Percentiles rank a stretch among this genome's conserved stretches.
phyloP scores from a whole-genome alignment of 2,797 vertebrate genomes.

The Sebastes jordani region DNA sequence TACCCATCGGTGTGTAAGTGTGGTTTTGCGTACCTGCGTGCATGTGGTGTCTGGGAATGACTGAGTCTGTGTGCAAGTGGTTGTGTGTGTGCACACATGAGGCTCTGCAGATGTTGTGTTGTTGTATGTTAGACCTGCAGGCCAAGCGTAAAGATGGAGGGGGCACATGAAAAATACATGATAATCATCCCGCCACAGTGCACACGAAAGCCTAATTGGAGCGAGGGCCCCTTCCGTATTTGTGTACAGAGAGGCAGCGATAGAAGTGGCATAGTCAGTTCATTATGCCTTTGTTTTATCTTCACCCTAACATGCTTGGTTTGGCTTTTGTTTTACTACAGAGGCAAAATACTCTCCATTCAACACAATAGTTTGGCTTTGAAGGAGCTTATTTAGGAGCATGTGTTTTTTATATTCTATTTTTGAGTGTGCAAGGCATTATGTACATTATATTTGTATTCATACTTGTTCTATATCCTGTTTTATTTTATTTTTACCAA shows the following conservation, averaged over 20 bases:
- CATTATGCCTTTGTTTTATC: slow-evolving; percentile 62
- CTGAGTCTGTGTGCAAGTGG: slow-evolving; percentile 7
- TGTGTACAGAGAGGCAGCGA: slow-evolving; percentile 40
- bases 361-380: background rate
- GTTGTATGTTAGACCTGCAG: slow-evolving; percentile 72
- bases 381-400: background rate
- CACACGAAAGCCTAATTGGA: slow-evolving; percentile 70
- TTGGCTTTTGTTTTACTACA: slow-evolving; percentile 26
- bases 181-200: slow-evolving; percentile 74
- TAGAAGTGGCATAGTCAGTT: slow-evolving; percentile 42
- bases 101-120: slow-evolving; percentile 52
- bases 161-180: slow-evolving; percentile 81
- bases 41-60: slow-evolving; percentile 9
- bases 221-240: slow-evolving; percentile 47
- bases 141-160: slow-evolving; percentile 67
- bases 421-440: background rate
- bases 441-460: background rate
- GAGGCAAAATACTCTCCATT: slow-evolving; percentile 3
- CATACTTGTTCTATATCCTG: background rate
- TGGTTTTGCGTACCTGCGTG: slow-evolving; percentile 8
- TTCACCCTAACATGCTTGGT: slow-evolving; percentile 35
- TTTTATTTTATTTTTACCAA: background rate
- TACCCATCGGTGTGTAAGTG: slow-evolving; percentile 12
- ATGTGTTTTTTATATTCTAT: background rate
- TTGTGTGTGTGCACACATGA: background rate